Evolutionary conservation across 2,888 invertebrate genomes (phyloP), one percentile per base, ranked within the genome.

Genomic region (Archaeoteleia sp.): DNA sequence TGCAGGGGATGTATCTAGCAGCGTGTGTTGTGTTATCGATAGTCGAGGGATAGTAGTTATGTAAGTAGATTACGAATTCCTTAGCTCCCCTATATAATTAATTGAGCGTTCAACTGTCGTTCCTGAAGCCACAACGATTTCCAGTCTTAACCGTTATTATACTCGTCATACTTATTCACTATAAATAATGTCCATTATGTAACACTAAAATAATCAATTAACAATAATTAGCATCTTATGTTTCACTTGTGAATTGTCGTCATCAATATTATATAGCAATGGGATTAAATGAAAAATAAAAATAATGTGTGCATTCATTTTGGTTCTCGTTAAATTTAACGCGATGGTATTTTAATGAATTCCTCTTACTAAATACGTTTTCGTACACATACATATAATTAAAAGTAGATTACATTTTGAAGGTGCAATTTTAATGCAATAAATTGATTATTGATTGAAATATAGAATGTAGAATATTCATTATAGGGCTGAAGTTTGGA

Each of bases 21-120:
- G 40, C 20, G 23, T 34, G 54, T 25, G 29, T 43, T 55, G 43
- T 43, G 40, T 54, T 54, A 43, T 34, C 43, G 42, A 43, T 43
- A 43, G 43, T 40, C 32, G 17, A 32, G 34, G 43, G 42, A 43
- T 43, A 43, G 42, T 15, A 27, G 40, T 42, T 42, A 32, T 42
- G 35, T 54, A 42, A 42, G 54, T 42, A 55, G 27, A 55, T 43
- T 35, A 45, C 43, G 54, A 45, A 43, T 55, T 55, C 54, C 43
- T 43, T 35, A n/a, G 43, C 25, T 43, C 13, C 54, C 43, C 54
- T 37, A 3, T 29, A n/a, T 27, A 42, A 43, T 55, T 43, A 55
- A 54, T 54, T 43, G 54, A 35, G 54, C 54, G 13, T 42, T 27
- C 34, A 25, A 54, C 34, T 43, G 43, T 35, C 43, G 43, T 30